These are phyloP conservation scores for Opisthocomus hoazin DNA, from an alignment of 2,113 vertebrate species.

Conservation along the genomic window DNA sequence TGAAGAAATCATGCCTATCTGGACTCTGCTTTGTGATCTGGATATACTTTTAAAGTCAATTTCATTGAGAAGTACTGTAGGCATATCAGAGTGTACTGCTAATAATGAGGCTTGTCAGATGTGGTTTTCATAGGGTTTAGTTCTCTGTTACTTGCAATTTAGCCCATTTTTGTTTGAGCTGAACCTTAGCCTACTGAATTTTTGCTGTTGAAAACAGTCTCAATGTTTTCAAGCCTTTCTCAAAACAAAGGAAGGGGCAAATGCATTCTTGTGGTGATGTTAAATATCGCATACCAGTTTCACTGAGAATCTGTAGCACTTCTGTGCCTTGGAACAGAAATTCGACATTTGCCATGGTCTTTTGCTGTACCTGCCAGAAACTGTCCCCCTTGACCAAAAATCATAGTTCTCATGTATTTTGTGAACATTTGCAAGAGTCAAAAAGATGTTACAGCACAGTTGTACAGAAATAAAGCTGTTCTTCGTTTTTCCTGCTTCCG, in stretches of 20 bases:
- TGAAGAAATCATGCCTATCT: not conserved
- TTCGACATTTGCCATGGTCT: not conserved
- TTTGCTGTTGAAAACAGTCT: not conserved
- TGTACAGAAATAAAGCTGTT: not conserved
- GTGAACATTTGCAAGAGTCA: not conserved
- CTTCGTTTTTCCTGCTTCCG: not conserved
- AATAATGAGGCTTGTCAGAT: too few species aligned
- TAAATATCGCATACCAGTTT: not conserved
- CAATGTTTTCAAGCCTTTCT: not conserved
- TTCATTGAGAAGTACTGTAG: not conserved
- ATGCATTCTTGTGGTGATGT: not conserved
- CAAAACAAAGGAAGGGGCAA: not conserved
- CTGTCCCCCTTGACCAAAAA: not conserved
- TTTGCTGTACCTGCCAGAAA: not conserved
- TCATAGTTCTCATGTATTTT: not conserved
- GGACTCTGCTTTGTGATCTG: not conserved
- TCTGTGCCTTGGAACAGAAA: not conserved
- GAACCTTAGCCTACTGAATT: not conserved
- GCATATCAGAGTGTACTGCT: not conserved
- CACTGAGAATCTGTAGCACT: not conserved
- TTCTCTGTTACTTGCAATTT: not conserved
- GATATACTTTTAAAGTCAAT: not conserved
- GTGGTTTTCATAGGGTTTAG: not conserved
- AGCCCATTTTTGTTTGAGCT: not conserved
- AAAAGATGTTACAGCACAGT: not conserved